Base-by-base conservation (phyloP, 2,888 invertebrate genomes). In the Metallyticus violacea region DNA sequence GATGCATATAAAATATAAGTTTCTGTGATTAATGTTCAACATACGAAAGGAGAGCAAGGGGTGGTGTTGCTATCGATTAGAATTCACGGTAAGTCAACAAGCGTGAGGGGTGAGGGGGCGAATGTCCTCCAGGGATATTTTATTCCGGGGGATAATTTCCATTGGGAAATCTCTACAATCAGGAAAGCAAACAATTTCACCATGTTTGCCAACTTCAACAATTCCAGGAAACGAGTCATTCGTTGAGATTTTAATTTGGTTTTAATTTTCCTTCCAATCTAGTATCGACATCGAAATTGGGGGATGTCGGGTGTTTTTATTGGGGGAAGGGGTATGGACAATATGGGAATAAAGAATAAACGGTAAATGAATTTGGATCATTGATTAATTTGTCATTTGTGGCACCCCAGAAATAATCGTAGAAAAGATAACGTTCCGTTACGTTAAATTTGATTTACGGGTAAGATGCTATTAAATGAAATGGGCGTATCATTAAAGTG, bases 131-230 rank as follows among this genome's bases (percentile, higher is more conserved):
- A 27, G 86, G 86, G 78, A 29, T n/a, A 81, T 81, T 86, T 77
- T 81, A 77, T 86, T 76, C 81, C n/a, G 76, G 80, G 80, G 85
- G 81, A 78, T 87, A 87, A 87, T 87, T 87, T 87, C 87, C 87
- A 85, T 30, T 79, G 87, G 87, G 87, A 87, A 87, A 87, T 87
- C 87, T 81, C 77, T 30, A 85, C 87, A 85, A 86, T 86, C 86
- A 83, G 86, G 81, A 27, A 62, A 62, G 27, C 86, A 86, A 82
- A 86, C 79, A 86, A 26, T 82, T 62, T 62, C 76, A n/a, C 62
- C 40, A 62, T 62, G 40, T 62, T 62, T 62, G 40, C 40, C 40
- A 62, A 62, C 40, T 62, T 62, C 40, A 62, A 62, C 40, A 62
- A 62, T 62, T 62, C 40, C 40, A 15, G 40, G 40, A 62, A 62